phyloP scores from a whole-genome alignment of 2,797 vertebrate species.

The Phoeniculus purpureus region DNA sequence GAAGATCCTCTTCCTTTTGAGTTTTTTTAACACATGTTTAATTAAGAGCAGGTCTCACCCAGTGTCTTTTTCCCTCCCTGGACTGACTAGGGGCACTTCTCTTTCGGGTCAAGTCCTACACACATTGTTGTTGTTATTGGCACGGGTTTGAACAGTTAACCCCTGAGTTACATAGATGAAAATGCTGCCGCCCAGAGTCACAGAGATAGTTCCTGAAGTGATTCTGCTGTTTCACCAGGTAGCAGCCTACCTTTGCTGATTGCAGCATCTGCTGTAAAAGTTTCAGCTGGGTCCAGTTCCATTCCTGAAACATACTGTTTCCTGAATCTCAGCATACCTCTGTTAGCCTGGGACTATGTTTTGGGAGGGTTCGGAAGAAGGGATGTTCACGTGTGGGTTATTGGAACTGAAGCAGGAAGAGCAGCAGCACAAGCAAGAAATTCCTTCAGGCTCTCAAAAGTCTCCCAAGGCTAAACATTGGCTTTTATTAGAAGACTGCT shows the following conservation, averaged over 20 bases:
- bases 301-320: not conserved
- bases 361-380: not conserved
- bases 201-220: fast-evolving
- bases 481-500: not conserved
- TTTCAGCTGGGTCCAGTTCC: not conserved
- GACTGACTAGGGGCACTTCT: not conserved
- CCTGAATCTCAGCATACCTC: not conserved
- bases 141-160: not conserved
- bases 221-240: not conserved
- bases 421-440: not conserved
- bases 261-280: fast-evolving
- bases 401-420: not conserved
- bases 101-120: not conserved
- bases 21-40: not conserved
- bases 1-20: not conserved
- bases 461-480: not conserved
- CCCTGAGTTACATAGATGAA: not conserved
- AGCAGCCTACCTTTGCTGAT: not conserved
- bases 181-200: not conserved
- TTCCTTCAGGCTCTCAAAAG: not conserved
- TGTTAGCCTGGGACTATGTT: not conserved
- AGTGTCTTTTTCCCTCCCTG: not conserved
- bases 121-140: not conserved
- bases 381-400: not conserved
- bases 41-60: not conserved